phyloP scores from a whole-genome alignment of 2,797 vertebrate species.

The Enteromius thamalakanensis region DNA sequence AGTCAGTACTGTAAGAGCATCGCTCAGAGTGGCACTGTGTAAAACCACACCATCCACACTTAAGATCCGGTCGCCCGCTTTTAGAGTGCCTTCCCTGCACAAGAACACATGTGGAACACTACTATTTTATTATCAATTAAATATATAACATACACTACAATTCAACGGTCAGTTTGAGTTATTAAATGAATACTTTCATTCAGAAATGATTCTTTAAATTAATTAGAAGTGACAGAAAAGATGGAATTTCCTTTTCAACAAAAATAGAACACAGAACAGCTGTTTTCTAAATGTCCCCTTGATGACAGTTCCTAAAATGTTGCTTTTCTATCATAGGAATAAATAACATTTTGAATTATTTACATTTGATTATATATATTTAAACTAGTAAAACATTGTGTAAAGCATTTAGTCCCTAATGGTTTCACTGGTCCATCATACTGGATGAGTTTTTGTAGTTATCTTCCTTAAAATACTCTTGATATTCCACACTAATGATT shows the following conservation, averaged over 20 bases:
- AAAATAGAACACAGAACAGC: not conserved
- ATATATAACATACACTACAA: not conserved
- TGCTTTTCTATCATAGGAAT: not conserved
- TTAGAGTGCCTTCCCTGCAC: constrained; percentile 90
- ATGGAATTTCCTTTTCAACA: not conserved
- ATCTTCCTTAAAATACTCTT: not conserved
- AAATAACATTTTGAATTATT: not conserved
- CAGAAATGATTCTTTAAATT: not conserved
- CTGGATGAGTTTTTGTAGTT: not conserved
- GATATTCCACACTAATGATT: not conserved
- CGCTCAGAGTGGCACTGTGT: constrained; percentile 85
- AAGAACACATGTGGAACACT: not conserved
- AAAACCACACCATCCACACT: constrained; percentile 90
- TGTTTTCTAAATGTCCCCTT: not conserved
- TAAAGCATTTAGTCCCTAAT: too few relatives aligned
- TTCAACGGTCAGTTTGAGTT: not conserved
- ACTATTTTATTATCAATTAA: not conserved
- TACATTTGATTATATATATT: not conserved
- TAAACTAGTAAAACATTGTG: not conserved
- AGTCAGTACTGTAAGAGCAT: constrained; percentile 84
- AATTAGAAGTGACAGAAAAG: not conserved
- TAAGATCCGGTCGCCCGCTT: constrained; percentile 88
- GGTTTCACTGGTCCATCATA: not conserved
- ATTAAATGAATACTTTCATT: not conserved
- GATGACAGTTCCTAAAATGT: not conserved